phyloP scores from a whole-genome alignment of 1,140 invertebrate species.

The Frieseomelitta varia region DNA sequence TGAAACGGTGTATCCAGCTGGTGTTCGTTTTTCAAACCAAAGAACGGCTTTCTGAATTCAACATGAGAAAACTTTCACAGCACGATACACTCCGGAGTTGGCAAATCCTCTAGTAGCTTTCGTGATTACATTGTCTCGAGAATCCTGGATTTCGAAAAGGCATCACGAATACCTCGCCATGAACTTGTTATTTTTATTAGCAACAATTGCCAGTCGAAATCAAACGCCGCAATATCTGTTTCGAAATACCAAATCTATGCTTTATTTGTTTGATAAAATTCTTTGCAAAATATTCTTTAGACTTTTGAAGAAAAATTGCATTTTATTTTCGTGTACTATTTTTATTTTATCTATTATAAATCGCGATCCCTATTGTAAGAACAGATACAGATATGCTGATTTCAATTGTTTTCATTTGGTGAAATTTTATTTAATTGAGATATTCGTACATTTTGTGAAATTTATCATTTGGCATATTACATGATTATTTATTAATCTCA shows the following conservation, averaged over 20 bases:
- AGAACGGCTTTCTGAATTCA: conserved; percentile 47
- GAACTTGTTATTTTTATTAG: conserved; percentile 20
- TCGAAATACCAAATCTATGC: not conserved
- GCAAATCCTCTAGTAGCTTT: conserved; percentile 44
- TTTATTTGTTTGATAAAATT: not conserved
- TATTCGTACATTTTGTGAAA: not conserved
- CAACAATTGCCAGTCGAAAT: not conserved
- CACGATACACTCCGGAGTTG: conserved; percentile 12
- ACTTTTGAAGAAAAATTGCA: not conserved
- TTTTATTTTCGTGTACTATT: not conserved
- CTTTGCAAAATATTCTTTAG: not conserved
- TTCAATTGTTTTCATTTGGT: not conserved
- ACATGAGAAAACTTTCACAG: conserved; percentile 49
- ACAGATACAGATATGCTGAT: not conserved
- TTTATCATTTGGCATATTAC: not conserved
- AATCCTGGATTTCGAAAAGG: conserved; percentile 13
- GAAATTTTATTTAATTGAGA: not conserved
- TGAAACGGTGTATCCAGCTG: not conserved
- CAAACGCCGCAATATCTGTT: not conserved
- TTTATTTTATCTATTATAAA: not conserved
- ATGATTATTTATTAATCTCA: not conserved
- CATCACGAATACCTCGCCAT: not conserved
- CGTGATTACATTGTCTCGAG: conserved; percentile 27
- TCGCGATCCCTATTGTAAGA: not conserved
- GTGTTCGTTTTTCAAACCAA: conserved; percentile 20